Percentiles rank a stretch among this genome's conserved stretches.
phyloP scores from a whole-genome alignment of 2,888 invertebrate genomes.

The Tipula lateralis region DNA sequence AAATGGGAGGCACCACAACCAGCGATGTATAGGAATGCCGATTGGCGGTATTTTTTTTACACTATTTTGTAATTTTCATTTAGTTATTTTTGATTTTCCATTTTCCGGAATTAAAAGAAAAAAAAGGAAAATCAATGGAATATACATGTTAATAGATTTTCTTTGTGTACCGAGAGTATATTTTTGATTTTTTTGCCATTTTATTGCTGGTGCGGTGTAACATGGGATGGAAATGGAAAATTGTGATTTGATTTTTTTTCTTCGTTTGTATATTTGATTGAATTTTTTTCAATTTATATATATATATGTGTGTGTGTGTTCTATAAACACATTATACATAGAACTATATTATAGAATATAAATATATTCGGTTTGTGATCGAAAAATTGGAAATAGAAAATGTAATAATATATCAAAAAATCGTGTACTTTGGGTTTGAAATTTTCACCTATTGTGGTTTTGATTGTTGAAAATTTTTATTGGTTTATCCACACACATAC shows the following conservation, averaged over 20 bases:
- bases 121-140: not conserved
- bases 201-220: not conserved
- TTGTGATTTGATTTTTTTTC: not conserved
- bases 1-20: too few species aligned
- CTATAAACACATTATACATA: not conserved
- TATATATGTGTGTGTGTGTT: not conserved
- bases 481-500: not conserved
- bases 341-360: not conserved
- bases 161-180: not conserved
- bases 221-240: conserved; percentile 8
- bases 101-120: not conserved
- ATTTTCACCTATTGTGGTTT: conserved; percentile 1
- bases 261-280: not conserved
- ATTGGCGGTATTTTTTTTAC: too few species aligned
- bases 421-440: not conserved
- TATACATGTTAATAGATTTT: not conserved
- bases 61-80: too few species aligned
- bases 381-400: not conserved
- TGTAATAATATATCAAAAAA: not conserved
- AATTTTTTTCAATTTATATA: conserved; percentile 5
- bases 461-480: not conserved
- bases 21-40: too few species aligned
- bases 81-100: too few species aligned
- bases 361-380: not conserved
- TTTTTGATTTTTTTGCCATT: not conserved